Percentiles rank a stretch among this genome's conserved stretches.
Evolutionary conservation across 2,113 vertebrate genomes (phyloP).

Genomic region (Ascaphus truei): DNA sequence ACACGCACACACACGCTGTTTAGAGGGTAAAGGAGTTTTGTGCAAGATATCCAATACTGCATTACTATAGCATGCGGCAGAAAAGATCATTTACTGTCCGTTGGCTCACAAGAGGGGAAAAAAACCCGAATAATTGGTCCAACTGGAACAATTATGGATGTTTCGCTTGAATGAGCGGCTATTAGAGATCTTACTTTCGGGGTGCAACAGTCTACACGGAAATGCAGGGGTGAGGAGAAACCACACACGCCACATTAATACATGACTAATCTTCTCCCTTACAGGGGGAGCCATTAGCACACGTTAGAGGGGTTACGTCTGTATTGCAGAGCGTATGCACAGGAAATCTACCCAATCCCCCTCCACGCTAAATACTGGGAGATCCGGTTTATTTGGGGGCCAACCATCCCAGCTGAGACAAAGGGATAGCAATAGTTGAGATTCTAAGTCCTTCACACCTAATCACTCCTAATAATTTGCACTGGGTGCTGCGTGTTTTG

Average conservation of each 20-base stretch:
- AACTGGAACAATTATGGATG: neutral
- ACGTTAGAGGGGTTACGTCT: too few relatives aligned
- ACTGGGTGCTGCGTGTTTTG: neutral
- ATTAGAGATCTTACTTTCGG: neutral
- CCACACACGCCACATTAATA: too few relatives aligned
- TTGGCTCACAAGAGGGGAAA: neutral
- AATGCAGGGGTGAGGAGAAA: neutral
- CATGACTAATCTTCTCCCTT: too few relatives aligned
- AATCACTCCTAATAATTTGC: slow-evolving; percentile 19
- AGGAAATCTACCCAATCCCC: too few relatives aligned
- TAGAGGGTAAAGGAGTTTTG: too few relatives aligned
- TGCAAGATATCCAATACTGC: too few relatives aligned
- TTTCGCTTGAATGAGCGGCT: slow-evolving; percentile 2
- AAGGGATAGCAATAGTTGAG: slow-evolving; percentile 11
- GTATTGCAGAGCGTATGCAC: too few relatives aligned
- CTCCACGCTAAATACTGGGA: too few relatives aligned
- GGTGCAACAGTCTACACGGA: neutral
- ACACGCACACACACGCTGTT: too few relatives aligned
- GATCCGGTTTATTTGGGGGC: too few relatives aligned
- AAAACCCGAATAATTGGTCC: neutral
- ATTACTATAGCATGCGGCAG: neutral
- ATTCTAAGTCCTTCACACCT: slow-evolving; percentile 13
- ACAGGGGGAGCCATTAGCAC: too few relatives aligned
- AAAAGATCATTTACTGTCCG: neutral
- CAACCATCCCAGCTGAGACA: neutral